Evolutionary conservation across 2,888 invertebrate genomes (phyloP), one percentile per base, ranked within the genome.

Genomic region (Oligia strigilis): DNA sequence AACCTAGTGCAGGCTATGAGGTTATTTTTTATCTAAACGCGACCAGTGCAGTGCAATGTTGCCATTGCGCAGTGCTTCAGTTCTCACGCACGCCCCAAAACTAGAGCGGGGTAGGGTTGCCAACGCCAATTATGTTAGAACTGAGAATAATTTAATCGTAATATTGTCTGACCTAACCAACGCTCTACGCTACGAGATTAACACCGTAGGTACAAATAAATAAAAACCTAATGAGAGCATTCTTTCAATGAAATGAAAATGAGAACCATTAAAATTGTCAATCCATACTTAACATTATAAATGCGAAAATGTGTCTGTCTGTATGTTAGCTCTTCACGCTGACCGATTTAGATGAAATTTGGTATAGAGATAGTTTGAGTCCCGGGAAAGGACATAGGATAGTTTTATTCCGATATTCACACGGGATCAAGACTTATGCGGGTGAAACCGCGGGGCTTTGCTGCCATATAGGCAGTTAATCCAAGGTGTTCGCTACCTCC

Each of bases 21-120:
- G 78, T 73, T 78, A 80, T 85, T 88, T 88, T 88, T 85, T 82
- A 75, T 82, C 78, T 84, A 62, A 78, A 80, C 49, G 23, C 75
- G 75, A 71, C 66, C 72, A 69, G 43, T 69, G 58, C 49, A 52
- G 43, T 75, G 85, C 80, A 80, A 77, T 84, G 52, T 84, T 78
- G 76, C 79, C 74, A 77, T 82, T 85, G 83, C 84, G 78, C 76
- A 85, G 81, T 72, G 14, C 52, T 66, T 46, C 71, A 71, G 75
- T 88, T 88, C 88, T 81, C 88, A 88, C 88, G 88, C 87, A 86
- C 81, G 69, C 79, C 72, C 78, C 74, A 84, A 82, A 84, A 76
- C 83, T 88, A 75, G 87, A 85, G n/a, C 80, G 49, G 29, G 6
- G 40, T 81, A 79, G 82, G 82, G 85, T 58, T 87, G 71, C 46